Conservation (phyloP, 1,140 invertebrate genomes). For the Drosophila novamexicana region DNA sequence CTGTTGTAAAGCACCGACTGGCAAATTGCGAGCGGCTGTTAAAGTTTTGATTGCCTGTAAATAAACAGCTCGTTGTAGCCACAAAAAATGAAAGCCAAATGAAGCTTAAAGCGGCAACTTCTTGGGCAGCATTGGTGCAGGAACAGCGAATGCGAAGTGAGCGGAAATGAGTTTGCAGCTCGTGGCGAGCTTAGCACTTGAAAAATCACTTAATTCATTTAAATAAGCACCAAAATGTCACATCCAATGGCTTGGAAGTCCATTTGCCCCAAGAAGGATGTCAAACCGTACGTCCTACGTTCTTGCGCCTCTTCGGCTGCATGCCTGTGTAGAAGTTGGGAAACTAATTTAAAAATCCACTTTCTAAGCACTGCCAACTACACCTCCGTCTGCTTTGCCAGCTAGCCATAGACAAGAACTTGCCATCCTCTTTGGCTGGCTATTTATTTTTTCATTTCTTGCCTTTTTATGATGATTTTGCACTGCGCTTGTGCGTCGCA, state of each 20-base stretch:
- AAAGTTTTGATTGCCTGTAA: conserved; percentile 75
- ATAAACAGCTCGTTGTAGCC: conserved; percentile 73
- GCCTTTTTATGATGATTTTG: conserved; percentile 78
- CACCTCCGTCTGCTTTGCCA: conserved; percentile 7
- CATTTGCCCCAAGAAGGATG: conserved; percentile 60
- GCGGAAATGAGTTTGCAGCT: conserved; percentile 78
- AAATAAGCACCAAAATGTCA: conserved; percentile 75
- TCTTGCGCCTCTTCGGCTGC: conserved; percentile 34
- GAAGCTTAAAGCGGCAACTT: conserved; percentile 60
- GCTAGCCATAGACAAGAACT: conserved; percentile 4
- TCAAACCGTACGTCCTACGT: conserved; percentile 18
- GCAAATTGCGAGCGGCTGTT: conserved; percentile 43
- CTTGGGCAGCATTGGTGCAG: conserved; percentile 1
- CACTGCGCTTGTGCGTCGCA: conserved; percentile 48
- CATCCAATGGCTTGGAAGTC: conserved; percentile 56
- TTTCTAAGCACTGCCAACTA: conserved; percentile 71
- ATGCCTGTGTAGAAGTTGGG: conserved; percentile 50
- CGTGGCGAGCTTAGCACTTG: conserved; percentile 76
- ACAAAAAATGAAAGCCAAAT: conserved; percentile 58
- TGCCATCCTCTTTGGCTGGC: conserved; percentile 6
- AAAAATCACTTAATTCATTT: conserved; percentile 83
- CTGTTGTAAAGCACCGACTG: conserved; percentile 24
- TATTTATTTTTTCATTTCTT: conserved; percentile 80
- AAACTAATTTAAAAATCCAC: conserved; percentile 82
- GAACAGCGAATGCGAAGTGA: conserved; percentile 4